Base-by-base conservation (phyloP, 2,113 vertebrate species). In the Pithys albifrons region DNA sequence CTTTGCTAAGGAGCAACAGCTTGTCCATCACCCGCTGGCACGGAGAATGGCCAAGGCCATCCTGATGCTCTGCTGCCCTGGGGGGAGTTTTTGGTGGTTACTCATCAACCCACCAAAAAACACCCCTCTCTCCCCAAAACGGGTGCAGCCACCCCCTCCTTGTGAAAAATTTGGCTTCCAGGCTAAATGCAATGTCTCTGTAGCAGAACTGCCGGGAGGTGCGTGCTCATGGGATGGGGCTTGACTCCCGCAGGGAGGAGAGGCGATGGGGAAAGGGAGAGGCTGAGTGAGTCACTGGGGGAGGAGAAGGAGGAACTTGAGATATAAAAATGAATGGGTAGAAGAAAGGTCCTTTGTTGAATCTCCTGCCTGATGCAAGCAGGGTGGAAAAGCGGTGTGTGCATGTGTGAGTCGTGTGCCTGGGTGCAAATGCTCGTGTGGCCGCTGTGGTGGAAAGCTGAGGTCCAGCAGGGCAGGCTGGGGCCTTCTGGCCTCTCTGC, bases 401-500 rank as follows among this genome's bases (percentile, higher is more conserved):
- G 92, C 37, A 6, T 46, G 24, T 10, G 70, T 65, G 51, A 16
- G 35, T 62, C 0, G 1, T 82, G 82, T 75, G 75, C 73, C 80
- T 91, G 0, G 0, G 85, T 79, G 88, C 49, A 20, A 3, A 2
- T 85, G 93, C 69, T 12, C 1, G 1, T 92, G 85, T 70, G 80
- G 79, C 71, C 77, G 81, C 54, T 52, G 69, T 3, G 5, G 58
- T 31, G 59, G 54, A 5, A 79, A 70, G 78, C 54, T 62, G 85
- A 72, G 75, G 55, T 83, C 83, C 70, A 71, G 89, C 93, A 94
- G 91, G 93, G 83, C 65, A 91, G 76, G 91, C 41, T 90, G 91
- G 86, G 88, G 88, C 74, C 8, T 90, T 87, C 95, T 94, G 95
- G 92, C 92, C 91, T 96, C 95, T 95, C 93, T 88, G 94, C 96